These are phyloP conservation scores for Lutjanus argentimaculatus DNA, from an alignment of 2,797 vertebrate genomes.

Conservation along the genomic window DNA sequence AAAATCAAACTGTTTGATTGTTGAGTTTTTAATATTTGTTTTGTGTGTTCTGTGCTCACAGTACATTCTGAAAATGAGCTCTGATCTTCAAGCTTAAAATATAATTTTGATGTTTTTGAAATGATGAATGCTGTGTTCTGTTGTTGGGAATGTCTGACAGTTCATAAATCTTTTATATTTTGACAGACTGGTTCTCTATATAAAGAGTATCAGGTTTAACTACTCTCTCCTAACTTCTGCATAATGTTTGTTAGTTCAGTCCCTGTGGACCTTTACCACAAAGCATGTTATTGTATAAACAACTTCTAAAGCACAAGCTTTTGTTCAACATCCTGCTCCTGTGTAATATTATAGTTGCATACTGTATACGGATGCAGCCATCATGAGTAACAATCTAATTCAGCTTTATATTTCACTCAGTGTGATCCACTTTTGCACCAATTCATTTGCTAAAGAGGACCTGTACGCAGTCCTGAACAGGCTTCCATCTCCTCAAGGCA, in stretches of 20 bases:
- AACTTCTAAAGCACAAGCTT: not conserved
- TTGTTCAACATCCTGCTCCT: slow-evolving; percentile 2
- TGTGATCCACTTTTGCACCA: not conserved
- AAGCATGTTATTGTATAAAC: not conserved
- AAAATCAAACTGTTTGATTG: not conserved
- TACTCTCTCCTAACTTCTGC: not conserved
- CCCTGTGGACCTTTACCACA: not conserved
- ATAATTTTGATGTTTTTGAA: not conserved
- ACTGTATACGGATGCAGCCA: not conserved
- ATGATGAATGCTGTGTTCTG: slow-evolving; percentile 12
- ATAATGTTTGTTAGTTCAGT: not conserved
- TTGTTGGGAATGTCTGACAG: not conserved
- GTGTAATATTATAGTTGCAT: not conserved
- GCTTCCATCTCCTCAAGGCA: not conserved
- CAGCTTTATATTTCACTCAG: not conserved
- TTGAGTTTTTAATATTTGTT: slow-evolving; percentile 12
- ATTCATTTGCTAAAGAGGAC: not conserved
- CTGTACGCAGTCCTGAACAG: not conserved
- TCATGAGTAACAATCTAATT: not conserved
- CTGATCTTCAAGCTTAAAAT: slow-evolving; percentile 14
- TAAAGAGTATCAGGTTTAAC: not conserved
- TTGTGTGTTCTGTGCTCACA: slow-evolving; percentile 1
- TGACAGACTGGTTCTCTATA: not conserved
- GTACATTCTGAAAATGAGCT: slow-evolving; percentile 11
- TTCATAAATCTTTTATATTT: slow-evolving; percentile 16